Conservation (phyloP, 2,888 invertebrate genomes). For the Drosophila kuntzei region DNA sequence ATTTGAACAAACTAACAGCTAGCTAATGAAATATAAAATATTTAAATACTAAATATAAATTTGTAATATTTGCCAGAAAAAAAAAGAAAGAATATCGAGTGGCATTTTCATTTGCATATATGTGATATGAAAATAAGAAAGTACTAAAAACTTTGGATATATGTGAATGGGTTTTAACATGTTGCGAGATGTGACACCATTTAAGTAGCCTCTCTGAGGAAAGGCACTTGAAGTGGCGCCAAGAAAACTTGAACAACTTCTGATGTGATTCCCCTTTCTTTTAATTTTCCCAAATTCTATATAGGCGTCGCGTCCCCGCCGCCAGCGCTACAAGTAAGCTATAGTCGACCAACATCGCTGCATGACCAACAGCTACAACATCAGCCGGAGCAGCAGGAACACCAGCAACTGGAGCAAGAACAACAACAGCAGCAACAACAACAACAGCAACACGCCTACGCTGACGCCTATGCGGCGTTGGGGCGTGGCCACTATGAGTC, state of each 20-base stretch:
- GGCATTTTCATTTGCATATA: conserved; percentile 41
- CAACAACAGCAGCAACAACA: conserved; percentile 42
- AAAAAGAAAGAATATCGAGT: background rate
- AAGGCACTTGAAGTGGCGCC: conserved; percentile 30
- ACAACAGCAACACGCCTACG: conserved; percentile 73
- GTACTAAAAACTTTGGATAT: conserved; percentile 30
- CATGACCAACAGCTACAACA: conserved; percentile 74
- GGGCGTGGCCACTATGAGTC: conserved; percentile 85
- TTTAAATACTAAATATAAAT: background rate
- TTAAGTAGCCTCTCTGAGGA: conserved; percentile 13
- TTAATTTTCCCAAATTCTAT: conserved; percentile 4
- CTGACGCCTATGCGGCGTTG: conserved; percentile 85
- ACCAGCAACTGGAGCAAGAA: conserved; percentile 63
- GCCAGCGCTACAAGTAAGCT: conserved; percentile 85
- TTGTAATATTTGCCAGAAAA: background rate
- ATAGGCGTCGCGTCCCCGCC: conserved; percentile 85
- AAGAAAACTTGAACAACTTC: conserved; percentile 40
- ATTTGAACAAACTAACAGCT: background rate
- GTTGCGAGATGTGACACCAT: conserved; percentile 17
- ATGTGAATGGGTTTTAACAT: conserved; percentile 14
- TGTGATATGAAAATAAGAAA: conserved; percentile 17
- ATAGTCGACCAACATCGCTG: conserved; percentile 85
- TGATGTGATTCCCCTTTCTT: conserved; percentile 18
- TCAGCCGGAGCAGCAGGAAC: conserved; percentile 45
- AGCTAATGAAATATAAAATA: background rate